Evolutionary conservation across 2,797 vertebrate genomes (phyloP).

Genomic region (Myotis pilosus): DNA sequence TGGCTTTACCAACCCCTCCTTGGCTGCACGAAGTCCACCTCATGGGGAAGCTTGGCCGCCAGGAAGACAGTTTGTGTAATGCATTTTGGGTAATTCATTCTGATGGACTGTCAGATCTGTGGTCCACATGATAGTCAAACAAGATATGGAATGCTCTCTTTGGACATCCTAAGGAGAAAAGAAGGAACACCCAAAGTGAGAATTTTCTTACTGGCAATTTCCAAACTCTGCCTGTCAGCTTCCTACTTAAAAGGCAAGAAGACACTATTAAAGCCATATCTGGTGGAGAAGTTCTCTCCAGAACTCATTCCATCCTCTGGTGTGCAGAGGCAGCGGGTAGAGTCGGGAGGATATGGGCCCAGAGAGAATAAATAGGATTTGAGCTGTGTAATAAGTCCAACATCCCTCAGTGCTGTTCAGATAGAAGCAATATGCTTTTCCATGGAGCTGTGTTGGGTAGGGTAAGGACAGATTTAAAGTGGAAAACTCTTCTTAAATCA

Average conservation of each 20-base stretch:
- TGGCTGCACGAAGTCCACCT: neutral
- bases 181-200: conserved; percentile 4
- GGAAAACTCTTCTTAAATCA: conserved; percentile 37
- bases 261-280: neutral
- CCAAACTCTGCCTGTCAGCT: neutral
- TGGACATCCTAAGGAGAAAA: neutral
- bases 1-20: neutral
- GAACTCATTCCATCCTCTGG: neutral
- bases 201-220: neutral
- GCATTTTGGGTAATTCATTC: neutral
- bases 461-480: neutral
- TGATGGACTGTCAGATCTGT: neutral
- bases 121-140: neutral
- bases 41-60: neutral
- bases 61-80: neutral
- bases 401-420: neutral
- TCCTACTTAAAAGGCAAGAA: neutral
- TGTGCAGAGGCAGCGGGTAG: neutral
- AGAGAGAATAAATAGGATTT: neutral
- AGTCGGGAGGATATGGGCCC: fast-evolving
- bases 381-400: neutral
- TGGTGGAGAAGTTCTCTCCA: neutral
- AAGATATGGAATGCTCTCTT: neutral
- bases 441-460: neutral
- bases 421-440: neutral